A percentile compares a stretch with the other conserved stretches of the same genome.
Evolutionary conservation across 1,140 invertebrate species (phyloP).

Genomic region (Tetragonula clypearis): DNA sequence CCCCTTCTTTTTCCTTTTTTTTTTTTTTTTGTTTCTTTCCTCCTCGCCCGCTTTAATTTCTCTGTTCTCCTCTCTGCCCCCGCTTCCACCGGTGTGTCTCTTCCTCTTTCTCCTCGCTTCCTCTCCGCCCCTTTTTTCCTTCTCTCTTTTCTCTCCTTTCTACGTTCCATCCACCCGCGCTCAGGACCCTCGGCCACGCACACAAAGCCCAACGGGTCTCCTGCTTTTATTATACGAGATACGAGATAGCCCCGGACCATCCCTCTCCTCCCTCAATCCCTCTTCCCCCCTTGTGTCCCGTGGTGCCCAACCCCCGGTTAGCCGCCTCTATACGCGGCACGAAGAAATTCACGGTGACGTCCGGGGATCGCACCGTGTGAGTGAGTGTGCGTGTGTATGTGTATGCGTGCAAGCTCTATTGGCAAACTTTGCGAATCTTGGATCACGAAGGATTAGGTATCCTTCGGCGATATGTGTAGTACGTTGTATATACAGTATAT

Average conservation of each 20-base stretch:
- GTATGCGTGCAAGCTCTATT: constrained; percentile 50
- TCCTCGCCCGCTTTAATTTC: constrained; percentile 35
- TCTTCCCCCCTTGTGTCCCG: constrained; percentile 6
- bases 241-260: constrained; percentile 69
- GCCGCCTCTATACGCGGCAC: neutral
- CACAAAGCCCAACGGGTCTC: constrained; percentile 73
- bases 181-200: constrained; percentile 65
- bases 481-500: too few species aligned
- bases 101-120: neutral
- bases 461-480: constrained; percentile 54
- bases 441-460: constrained; percentile 71
- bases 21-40: constrained; percentile 1
- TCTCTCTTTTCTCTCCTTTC: constrained; percentile 35
- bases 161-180: constrained; percentile 39
- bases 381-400: too few species aligned
- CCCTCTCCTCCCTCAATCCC: neutral
- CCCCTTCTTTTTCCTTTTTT: neutral
- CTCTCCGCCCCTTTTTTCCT: constrained; percentile 32
- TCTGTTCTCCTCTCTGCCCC: constrained; percentile 29
- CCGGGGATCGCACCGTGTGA: constrained; percentile 20
- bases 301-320: constrained; percentile 3
- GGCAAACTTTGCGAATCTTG: constrained; percentile 72
- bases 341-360: constrained; percentile 29
- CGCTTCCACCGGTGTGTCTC: constrained; percentile 8
- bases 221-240: constrained; percentile 78